Conservation (phyloP, 2,888 invertebrate genomes). For the Leucophora obtusa region DNA sequence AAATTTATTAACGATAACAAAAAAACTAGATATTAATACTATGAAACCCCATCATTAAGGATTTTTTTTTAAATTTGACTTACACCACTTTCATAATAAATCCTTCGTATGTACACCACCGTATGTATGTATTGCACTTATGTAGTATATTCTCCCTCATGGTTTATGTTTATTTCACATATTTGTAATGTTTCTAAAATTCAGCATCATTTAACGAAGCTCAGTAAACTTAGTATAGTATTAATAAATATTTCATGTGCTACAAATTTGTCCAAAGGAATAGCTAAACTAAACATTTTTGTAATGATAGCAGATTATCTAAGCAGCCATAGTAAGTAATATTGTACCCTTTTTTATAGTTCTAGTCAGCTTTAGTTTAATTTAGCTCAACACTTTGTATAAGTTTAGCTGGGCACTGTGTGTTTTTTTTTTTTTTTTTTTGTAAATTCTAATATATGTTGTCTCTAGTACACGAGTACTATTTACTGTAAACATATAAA, state of each 20-base stretch:
- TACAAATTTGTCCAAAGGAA: slow-evolving; percentile 61
- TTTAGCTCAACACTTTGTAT: slow-evolving; percentile 32
- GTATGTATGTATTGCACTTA: neutral
- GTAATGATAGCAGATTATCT: neutral
- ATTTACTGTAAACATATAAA: slow-evolving; percentile 1
- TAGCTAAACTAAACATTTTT: slow-evolving; percentile 23
- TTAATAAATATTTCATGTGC: slow-evolving; percentile 64
- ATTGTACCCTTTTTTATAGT: neutral
- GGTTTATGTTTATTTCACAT: neutral
- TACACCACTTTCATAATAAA: no score
- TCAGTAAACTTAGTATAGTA: slow-evolving; percentile 22
- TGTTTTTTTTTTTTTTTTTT: neutral
- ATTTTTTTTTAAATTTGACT: no score
- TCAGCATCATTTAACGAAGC: neutral
- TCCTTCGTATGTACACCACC: neutral
- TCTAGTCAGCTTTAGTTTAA: slow-evolving; percentile 23
- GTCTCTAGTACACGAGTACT: neutral
- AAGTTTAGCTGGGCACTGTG: neutral
- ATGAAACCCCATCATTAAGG: no score
- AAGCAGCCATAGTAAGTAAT: neutral
- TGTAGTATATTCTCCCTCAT: neutral
- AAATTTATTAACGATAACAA: no score
- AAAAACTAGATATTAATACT: no score
- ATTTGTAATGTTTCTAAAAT: neutral
- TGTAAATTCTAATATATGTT: neutral